Percentiles rank a stretch among this genome's conserved stretches.
These are phyloP conservation scores for Platanista minor DNA, from an alignment of 2,113 vertebrate species.

Conservation along the genomic window DNA sequence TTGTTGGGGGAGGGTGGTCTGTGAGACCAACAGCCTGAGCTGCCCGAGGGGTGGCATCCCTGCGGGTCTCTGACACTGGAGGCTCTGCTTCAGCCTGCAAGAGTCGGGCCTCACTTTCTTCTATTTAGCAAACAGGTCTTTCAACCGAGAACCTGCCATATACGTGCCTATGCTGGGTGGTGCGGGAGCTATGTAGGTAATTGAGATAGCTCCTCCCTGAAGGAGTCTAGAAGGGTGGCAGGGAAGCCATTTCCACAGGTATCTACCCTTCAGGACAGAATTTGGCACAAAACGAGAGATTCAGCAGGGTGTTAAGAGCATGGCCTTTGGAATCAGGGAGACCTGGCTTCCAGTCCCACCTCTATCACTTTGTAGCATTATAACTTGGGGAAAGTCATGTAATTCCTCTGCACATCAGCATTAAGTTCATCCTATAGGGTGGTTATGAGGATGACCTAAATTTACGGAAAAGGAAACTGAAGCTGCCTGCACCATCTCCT, in stretches of 20 bases:
- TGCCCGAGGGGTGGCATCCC: neutral
- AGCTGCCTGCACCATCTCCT: neutral
- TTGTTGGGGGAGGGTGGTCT: no score
- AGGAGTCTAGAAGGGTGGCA: neutral
- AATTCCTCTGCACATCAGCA: neutral
- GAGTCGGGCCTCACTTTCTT: neutral
- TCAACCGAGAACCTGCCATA: neutral
- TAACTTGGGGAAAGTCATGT: neutral
- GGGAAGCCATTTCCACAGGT: neutral
- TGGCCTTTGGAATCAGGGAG: neutral
- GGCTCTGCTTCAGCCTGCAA: neutral
- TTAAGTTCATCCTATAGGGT: neutral
- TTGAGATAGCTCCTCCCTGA: neutral
- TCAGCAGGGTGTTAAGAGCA: neutral
- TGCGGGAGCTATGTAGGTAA: rapidly evolving
- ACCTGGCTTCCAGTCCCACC: neutral
- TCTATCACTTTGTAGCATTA: neutral
- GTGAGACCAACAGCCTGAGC: neutral
- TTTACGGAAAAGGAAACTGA: neutral
- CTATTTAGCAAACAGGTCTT: neutral
- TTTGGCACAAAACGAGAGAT: neutral
- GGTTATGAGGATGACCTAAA: neutral
- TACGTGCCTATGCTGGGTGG: neutral
- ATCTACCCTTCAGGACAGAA: neutral
- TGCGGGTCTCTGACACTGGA: neutral